Base-by-base conservation (phyloP, 2,888 invertebrate genomes). In the Apodemia hepburni region DNA sequence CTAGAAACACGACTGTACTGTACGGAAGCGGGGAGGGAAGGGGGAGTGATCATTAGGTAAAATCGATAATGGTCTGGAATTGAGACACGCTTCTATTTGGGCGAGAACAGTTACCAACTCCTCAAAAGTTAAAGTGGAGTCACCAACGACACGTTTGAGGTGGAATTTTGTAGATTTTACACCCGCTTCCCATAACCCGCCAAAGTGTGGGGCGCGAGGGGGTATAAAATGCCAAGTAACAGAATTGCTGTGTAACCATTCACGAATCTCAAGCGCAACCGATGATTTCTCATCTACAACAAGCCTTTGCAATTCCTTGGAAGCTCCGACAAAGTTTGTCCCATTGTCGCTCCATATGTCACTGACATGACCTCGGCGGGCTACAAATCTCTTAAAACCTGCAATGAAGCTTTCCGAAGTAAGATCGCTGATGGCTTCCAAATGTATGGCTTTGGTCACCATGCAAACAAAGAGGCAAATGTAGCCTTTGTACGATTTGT, bases 141-240 rank as follows among this genome's bases (percentile, higher is more conserved):
- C 54, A 9, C 67, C 68, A 5, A 70, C 61, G 0, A 66, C 49
- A 12, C 68, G 45, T 15, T 38, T 65, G 1, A 66, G 22, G 27
- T 71, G 71, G 17, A 58, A 33, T 35, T 70, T 70, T 0, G 60
- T 57, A 5, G 63, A 69, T 11, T 61, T 66, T 3, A 72, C 63
- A 4, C 68, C 70, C 8, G 70, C 67, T 58, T 73, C 73, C 73
- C 71, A 73, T 4, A 71, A 45, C 17, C 71, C 68, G 1, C 69
- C 69, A 59, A 69, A 70, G 49, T 69, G 68, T 18, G 68, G 70
- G 29, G 64, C 60, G 11, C 60, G 65, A 9, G 71, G 68, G 27
- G 71, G 70, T 33, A 70, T 71, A 27, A 68, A 71, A 51, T 69
- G 66, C 69, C 68, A 70, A 17, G 17, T 49, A 7, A 49, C 17